A percentile compares a stretch with the other conserved stretches of the same genome.
phyloP scores from a whole-genome alignment of 1,140 invertebrate genomes.

The Idris sp. region DNA sequence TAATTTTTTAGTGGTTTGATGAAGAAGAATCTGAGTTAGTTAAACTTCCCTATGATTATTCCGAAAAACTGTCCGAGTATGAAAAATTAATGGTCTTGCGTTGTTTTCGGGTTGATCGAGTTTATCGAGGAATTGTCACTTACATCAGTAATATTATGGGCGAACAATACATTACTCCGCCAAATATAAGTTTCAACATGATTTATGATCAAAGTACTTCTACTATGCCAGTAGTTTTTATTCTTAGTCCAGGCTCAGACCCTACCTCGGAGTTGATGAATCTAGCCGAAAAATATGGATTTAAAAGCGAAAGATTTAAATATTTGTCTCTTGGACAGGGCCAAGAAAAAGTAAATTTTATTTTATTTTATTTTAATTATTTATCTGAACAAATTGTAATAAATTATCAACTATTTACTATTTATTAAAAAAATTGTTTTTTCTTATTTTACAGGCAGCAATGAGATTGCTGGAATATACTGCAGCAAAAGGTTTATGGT shows the following conservation, averaged over 20 bases:
- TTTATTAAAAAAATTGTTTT: no score
- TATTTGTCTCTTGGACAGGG: constrained; percentile 93
- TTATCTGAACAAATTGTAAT: not conserved
- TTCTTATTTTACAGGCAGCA: constrained; percentile 81
- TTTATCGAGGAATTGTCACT: constrained; percentile 87
- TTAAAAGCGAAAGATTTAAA: constrained; percentile 85
- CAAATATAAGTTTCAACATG: constrained; percentile 88
- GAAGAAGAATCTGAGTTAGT: constrained; percentile 80
- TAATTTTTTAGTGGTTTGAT: constrained; percentile 35
- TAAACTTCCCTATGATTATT: constrained; percentile 84
- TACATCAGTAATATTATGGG: constrained; percentile 90
- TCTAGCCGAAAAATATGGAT: constrained; percentile 85
- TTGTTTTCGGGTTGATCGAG: constrained; percentile 92
- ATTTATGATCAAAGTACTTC: constrained; percentile 90
- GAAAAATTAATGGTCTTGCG: constrained; percentile 89
- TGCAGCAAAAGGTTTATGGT: constrained; percentile 88
- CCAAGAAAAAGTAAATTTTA: constrained; percentile 84
- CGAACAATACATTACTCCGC: constrained; percentile 90
- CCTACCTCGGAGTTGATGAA: constrained; percentile 93
- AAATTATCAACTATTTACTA: no score
- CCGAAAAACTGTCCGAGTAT: constrained; percentile 81
- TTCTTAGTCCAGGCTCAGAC: constrained; percentile 92
- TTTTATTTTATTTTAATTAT: not conserved
- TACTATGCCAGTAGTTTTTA: constrained; percentile 87
- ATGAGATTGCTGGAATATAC: constrained; percentile 85